Evolutionary conservation across 2,888 invertebrate species (phyloP), one percentile per base, ranked within the genome.

Genomic region (Drosophila mercatorum): DNA sequence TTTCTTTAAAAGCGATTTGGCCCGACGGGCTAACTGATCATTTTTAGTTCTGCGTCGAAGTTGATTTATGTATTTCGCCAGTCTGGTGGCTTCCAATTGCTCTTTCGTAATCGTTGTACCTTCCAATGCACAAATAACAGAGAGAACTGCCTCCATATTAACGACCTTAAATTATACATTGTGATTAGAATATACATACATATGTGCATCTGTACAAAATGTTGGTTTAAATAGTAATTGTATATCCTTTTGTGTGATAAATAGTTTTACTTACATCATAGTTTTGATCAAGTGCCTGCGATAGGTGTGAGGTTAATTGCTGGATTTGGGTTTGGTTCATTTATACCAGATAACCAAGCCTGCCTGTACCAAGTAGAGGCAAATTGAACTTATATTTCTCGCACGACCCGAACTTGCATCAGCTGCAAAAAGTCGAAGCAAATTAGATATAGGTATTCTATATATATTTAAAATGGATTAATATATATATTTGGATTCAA

Each of bases 281-380:
- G 95, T 97, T 97, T 95, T 95, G 96, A 96, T 98, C 98, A 95
- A 98, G 95, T 94, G 98, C 97, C 96, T 96, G 96, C 95, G 97
- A 96, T 96, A 98, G 96, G 96, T 96, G 97, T 95, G 97, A 96
- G 95, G 97, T 97, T 95, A 98, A 96, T 95, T 98, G 97, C 94
- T 95, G 95, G 94, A 95, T 95, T 94, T 95, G 89, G 80, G 89
- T 95, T 94, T 95, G 95, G 95, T 95, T 96, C 96, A 96, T 96
- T 95, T 95, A 95, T 87, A 81, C 61, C 66, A 52, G 65, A 68
- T 68, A 61, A 68, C 55, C 55, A 81, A 64, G 41, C 74, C 59
- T 56, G 63, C 60, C 78, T 52, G 60, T 66, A 68, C 79, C 82
- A 79, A 58, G 51, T 66, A 69, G 65, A 61, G 78, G 65, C 69